Percentiles rank a stretch among this genome's conserved stretches.
Conservation (phyloP, 2,797 vertebrate species). For the Anabacerthia variegaticeps region DNA sequence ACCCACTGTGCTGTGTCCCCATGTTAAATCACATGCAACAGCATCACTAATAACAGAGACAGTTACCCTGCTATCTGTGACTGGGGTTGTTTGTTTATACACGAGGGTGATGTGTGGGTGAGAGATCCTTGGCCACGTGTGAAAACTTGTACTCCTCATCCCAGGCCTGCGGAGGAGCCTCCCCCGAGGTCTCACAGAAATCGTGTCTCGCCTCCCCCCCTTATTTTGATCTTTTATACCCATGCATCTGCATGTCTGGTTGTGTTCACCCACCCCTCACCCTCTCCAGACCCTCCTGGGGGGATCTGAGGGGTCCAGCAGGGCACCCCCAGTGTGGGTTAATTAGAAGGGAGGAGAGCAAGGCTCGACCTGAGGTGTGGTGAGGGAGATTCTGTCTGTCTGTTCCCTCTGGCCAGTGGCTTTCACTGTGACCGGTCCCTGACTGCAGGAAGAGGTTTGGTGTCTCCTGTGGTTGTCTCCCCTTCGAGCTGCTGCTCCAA, state of each 20-base stretch:
- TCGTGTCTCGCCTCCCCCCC: not conserved
- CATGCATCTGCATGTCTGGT: not conserved
- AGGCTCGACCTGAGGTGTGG: not conserved
- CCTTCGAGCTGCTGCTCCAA: not conserved
- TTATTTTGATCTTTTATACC: not conserved
- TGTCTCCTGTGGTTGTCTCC: not conserved
- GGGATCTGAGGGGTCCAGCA: accelerated
- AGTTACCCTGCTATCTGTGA: not conserved
- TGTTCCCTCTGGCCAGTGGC: not conserved
- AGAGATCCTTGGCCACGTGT: not conserved
- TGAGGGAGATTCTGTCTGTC: not conserved
- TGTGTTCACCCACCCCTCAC: no score
- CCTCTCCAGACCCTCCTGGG: not conserved
- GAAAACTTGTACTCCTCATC: accelerated
- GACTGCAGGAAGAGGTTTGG: not conserved
- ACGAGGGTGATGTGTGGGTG: not conserved
- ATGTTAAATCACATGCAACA: accelerated
- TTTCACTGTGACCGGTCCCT: not conserved
- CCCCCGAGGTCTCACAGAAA: accelerated
- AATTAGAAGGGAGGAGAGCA: not conserved
- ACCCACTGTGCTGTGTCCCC: no score
- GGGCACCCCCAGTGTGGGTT: not conserved
- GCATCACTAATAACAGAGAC: accelerated
- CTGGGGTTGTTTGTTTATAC: accelerated
- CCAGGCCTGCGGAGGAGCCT: not conserved